Evolutionary conservation across 2,797 vertebrate species (phyloP).

Genomic region (Meriones psammophilus): DNA sequence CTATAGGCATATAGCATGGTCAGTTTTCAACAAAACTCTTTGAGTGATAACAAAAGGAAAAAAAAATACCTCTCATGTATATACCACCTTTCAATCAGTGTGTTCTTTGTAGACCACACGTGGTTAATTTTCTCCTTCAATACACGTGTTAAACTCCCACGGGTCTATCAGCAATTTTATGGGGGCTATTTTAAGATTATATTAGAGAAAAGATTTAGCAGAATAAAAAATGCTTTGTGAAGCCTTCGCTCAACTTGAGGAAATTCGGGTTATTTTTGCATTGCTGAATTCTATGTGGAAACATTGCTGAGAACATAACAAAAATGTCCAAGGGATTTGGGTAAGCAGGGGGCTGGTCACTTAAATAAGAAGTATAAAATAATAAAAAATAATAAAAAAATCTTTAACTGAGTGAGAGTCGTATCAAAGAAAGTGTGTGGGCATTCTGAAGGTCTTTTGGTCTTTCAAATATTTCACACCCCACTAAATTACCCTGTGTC

Average conservation of each 20-base stretch:
- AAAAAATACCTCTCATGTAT: slow-evolving; percentile 60
- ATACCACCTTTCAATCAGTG: slow-evolving; percentile 72
- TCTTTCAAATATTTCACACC: not conserved
- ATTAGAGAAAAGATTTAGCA: slow-evolving; percentile 68
- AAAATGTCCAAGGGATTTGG: slow-evolving; percentile 59
- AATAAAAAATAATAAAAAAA: slow-evolving; percentile 8
- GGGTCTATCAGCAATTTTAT: slow-evolving; percentile 68
- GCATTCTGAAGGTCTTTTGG: not conserved
- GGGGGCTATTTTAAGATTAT: slow-evolving; percentile 73
- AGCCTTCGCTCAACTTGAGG: slow-evolving; percentile 58
- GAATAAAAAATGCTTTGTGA: slow-evolving; percentile 31
- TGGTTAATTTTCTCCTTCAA: slow-evolving; percentile 67
- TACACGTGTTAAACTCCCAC: slow-evolving; percentile 68
- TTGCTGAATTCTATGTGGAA: slow-evolving; percentile 57
- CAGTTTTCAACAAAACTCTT: slow-evolving; percentile 67
- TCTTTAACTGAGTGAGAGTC: slow-evolving; percentile 31
- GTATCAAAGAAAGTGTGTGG: slow-evolving; percentile 29
- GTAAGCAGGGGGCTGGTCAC: slow-evolving; percentile 11
- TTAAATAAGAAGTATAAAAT: slow-evolving; percentile 46
- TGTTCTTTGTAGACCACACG: slow-evolving; percentile 52
- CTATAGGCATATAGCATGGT: slow-evolving; percentile 41
- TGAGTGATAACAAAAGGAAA: slow-evolving; percentile 60
- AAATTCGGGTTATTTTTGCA: slow-evolving; percentile 77
- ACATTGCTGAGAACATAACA: slow-evolving; percentile 58
- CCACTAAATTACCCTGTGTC: slow-evolving; percentile 46